Evolutionary conservation across 1,140 invertebrate species (phyloP).

Genomic region (Drosophila sp.): DNA sequence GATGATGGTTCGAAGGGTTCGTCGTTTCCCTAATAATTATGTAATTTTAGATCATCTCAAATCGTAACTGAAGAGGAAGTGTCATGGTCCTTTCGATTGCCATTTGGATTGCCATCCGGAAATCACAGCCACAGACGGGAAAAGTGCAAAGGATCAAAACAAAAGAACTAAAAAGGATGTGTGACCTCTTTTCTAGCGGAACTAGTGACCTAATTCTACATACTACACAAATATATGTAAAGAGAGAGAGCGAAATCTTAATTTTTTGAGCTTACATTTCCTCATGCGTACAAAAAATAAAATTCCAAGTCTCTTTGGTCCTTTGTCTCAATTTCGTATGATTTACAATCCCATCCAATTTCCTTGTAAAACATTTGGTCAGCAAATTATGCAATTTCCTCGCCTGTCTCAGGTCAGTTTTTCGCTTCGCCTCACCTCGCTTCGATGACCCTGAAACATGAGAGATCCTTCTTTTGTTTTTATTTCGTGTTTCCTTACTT

Average conservation of each 20-base stretch:
- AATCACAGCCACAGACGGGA: slow-evolving; percentile 43
- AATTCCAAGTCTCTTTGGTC: background rate
- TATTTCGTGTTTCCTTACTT: slow-evolving; percentile 26
- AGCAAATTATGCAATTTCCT: slow-evolving; percentile 3
- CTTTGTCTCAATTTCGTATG: background rate
- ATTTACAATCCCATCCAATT: background rate
- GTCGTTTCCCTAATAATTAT: slow-evolving; percentile 63
- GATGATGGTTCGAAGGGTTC: slow-evolving; percentile 45
- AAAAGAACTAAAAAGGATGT: slow-evolving; percentile 43
- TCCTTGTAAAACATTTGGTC: slow-evolving; percentile 12
- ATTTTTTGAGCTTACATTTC: background rate
- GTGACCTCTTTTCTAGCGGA: slow-evolving; percentile 48
- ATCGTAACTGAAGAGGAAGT: slow-evolving; percentile 52
- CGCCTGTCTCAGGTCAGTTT: slow-evolving; percentile 24
- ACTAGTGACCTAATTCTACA: slow-evolving; percentile 53
- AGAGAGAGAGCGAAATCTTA: slow-evolving; percentile 49
- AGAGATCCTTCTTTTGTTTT: slow-evolving; percentile 34
- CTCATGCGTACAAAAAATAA: background rate
- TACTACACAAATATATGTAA: slow-evolving; percentile 19
- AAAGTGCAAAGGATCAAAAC: slow-evolving; percentile 36
- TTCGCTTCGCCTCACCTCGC: background rate
- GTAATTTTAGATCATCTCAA: slow-evolving; percentile 66
- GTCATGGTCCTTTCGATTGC: slow-evolving; percentile 52
- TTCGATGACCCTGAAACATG: slow-evolving; percentile 42
- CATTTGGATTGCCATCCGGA: slow-evolving; percentile 52